Base-by-base conservation (phyloP, 2,888 invertebrate genomes). In the Hemistola chrysoprasaria region DNA sequence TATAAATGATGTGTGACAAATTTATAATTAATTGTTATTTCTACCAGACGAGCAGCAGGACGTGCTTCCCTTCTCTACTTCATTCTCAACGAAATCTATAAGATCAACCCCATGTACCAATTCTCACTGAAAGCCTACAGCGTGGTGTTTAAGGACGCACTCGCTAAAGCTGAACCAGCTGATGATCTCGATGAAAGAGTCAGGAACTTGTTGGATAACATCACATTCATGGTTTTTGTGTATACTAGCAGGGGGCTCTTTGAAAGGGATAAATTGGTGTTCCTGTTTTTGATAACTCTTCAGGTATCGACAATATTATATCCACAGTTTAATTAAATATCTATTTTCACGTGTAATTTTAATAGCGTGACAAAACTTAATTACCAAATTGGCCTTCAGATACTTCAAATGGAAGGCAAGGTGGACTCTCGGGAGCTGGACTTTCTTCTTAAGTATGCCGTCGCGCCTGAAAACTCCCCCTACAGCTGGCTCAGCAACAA, bases 91-190 rank as follows among this genome's bases (percentile, higher is more conserved):
- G 98, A 98, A 64, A 80, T 98, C 32, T 92, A 94, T 82, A 96
- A 96, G 78, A 97, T 98, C 62, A 97, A 98, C 79, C 95, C 96
- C 27, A 96, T 98, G 71, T 98, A 98, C 79, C 97, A 98, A 77
- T 98, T 98, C 84, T 98, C 98, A 0, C 82, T 98, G 40, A 98
- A 98, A 80, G 97, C 98, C 0, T 98, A 97, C 86, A 96, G 94
- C 59, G 94, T 95, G 0, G 97, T 98, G 2, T 98, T 98, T 78
- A 94, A 94, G 59, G 95, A 95, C 53, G 97, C 98, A 0, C 92
- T 98, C 28, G 80, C 86, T 8, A 90, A 88, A 40, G 94, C 97
- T 0, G 90, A 91, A 3, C 78, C 90, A 0, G 91, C 93, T 0
- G 94, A 95, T 0, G 94, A 93, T 1, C 83, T 97, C 0, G 92